Base-by-base conservation (phyloP, 2,888 invertebrate species). In the Platycheirus albimanus region DNA sequence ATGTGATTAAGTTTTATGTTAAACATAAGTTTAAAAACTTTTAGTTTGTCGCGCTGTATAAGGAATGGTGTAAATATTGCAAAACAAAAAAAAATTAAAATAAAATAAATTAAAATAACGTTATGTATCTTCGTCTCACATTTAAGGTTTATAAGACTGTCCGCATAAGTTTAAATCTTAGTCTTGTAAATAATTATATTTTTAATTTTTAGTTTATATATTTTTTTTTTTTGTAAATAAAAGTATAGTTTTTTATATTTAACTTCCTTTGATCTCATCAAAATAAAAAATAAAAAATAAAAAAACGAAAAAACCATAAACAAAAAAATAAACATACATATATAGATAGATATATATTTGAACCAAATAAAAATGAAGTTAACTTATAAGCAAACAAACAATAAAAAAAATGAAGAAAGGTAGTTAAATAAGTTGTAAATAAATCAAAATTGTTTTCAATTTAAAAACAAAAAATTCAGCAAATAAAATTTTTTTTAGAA, bases 1-100 rank as follows among this genome's bases (percentile, higher is more conserved):
- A 20, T 84, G 84, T 84, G 84, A 84, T 84, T 84, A 84, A 79
- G 84, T 84, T 84, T 79, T 84, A 84, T 84, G 84, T 84, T 84
- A 79, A 84, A 84, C 84, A 84, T 84, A 79, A 84, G 74, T 79
- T 64, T 58, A 69, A 54, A 67, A 5, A 11, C 15, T 41, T 79
- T 77, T 78, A 64, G 58, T 76, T 80, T 75, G 38, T 41, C 19
- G 61, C 76, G 67, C 77, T 78, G 24, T 66, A n/a, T 77, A 81
- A 24, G 71, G 71, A 80, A 71, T 81, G 66, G 71, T 77, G 77
- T 81, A 41, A 41, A 58, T 58, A 58, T 38, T 24, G n/a, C 8
- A 33, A 33, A 33, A 33, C 8, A 33, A 33, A 24, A 66, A 45
- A 79, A 66, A 80, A n/a, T n/a, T n/a, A n/a, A n/a, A n/a, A n/a